Evolutionary conservation across 1,140 invertebrate genomes (phyloP).

Genomic region (Lepeophtheirus salmonis): DNA sequence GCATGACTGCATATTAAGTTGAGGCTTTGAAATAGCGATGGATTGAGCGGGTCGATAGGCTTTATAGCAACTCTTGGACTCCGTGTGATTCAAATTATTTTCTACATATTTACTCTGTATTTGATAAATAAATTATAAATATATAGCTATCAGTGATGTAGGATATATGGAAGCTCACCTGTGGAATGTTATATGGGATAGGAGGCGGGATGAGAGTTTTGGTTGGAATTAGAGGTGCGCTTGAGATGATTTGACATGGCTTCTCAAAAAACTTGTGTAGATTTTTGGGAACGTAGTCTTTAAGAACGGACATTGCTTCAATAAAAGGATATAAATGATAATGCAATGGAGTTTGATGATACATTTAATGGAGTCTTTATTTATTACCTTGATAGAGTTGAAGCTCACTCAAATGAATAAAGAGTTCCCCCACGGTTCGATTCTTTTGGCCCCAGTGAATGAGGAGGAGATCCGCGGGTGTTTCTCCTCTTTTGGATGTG

Average conservation of each 20-base stretch:
- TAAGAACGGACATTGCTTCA: constrained; percentile 28
- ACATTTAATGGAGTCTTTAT: no score
- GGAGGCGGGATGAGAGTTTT: no score
- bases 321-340: no score
- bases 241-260: background rate
- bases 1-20: constrained; percentile 10
- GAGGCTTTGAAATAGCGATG: constrained; percentile 10
- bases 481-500: constrained; percentile 27
- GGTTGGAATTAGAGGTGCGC: constrained; percentile 1
- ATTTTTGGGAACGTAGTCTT: background rate
- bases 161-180: no score
- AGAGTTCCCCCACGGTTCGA: constrained; percentile 54
- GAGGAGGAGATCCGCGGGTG: constrained; percentile 53
- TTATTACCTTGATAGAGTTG: constrained; percentile 49
- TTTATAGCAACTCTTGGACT: background rate
- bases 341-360: no score
- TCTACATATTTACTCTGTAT: background rate
- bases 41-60: constrained; percentile 1
- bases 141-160: background rate
- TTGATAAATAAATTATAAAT: background rate
- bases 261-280: constrained; percentile 3
- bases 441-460: constrained; percentile 55
- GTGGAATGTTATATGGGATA: no score
- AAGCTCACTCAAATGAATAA: constrained; percentile 45
- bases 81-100: background rate